Conservation (phyloP, 2,797 vertebrate genomes). For the Helostoma temminkii region DNA sequence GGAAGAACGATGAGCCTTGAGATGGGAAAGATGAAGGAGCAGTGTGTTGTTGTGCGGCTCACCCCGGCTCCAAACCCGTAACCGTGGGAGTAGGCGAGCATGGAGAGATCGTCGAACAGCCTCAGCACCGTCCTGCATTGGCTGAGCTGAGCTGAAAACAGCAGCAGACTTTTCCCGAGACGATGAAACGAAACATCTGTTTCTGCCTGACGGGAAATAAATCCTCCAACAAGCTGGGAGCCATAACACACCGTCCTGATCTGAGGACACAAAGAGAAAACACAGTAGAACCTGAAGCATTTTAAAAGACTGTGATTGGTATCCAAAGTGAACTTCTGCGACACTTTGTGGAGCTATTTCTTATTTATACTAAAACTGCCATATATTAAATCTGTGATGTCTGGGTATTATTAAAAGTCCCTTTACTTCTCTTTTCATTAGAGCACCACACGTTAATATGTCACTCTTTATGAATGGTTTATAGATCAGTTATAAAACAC, state of each 20-base stretch:
- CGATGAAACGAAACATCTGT: slow-evolving; percentile 56
- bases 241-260: slow-evolving; percentile 89
- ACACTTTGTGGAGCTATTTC: not conserved
- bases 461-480: not conserved
- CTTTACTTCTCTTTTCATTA: not conserved
- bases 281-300: not conserved
- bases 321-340: no score
- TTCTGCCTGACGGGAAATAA: slow-evolving; percentile 74
- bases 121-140: slow-evolving; percentile 91
- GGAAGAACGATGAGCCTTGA: not conserved
- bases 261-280: slow-evolving; percentile 65
- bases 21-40: not conserved
- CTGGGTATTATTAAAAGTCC: not conserved
- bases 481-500: not conserved
- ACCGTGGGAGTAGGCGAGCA: slow-evolving; percentile 87
- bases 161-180: slow-evolving; percentile 86
- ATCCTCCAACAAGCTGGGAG: slow-evolving; percentile 90
- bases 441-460: not conserved
- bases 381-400: not conserved
- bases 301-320: not conserved
- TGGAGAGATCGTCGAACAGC: slow-evolving; percentile 93
- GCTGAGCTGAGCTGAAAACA: slow-evolving; percentile 90
- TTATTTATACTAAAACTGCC: not conserved
- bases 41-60: slow-evolving; percentile 20
- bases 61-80: slow-evolving; percentile 91